Percentiles rank a stretch among this genome's conserved stretches.
These are phyloP conservation scores for Nymphicus hollandicus DNA, from an alignment of 2,113 vertebrate species.

Conservation along the genomic window DNA sequence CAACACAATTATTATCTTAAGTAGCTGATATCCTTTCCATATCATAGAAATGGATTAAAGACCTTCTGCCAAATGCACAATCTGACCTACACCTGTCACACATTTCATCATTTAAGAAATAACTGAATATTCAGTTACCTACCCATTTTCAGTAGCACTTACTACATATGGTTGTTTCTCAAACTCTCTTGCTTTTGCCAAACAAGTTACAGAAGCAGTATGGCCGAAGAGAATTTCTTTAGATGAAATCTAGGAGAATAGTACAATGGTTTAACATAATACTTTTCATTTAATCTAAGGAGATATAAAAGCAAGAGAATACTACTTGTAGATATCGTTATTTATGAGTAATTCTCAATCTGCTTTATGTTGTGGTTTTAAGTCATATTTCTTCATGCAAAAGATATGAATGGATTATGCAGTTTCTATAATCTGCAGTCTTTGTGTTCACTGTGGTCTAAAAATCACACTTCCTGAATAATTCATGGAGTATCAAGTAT, in stretches of 20 bases:
- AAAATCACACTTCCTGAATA: neutral
- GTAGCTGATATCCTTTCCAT: neutral
- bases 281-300: neutral
- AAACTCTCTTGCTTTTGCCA: conserved; percentile 81
- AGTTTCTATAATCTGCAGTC: neutral
- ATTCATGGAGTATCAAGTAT: neutral
- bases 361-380: neutral
- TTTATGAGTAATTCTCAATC: neutral
- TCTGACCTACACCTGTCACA: neutral
- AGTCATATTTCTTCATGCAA: neutral
- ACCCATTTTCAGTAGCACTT: conserved; percentile 82
- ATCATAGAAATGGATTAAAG: neutral
- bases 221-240: conserved; percentile 81
- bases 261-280: neutral
- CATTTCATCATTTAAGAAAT: neutral
- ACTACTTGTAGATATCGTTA: neutral
- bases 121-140: conserved; percentile 41
- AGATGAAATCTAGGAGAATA: conserved; percentile 73
- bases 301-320: neutral
- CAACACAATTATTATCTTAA: neutral
- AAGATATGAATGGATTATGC: neutral
- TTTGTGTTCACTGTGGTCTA: neutral
- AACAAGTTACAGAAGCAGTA: conserved; percentile 74
- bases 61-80: neutral
- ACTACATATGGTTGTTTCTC: conserved; percentile 79